phyloP scores from a whole-genome alignment of 2,888 invertebrate genomes.

The Troides aeacus region DNA sequence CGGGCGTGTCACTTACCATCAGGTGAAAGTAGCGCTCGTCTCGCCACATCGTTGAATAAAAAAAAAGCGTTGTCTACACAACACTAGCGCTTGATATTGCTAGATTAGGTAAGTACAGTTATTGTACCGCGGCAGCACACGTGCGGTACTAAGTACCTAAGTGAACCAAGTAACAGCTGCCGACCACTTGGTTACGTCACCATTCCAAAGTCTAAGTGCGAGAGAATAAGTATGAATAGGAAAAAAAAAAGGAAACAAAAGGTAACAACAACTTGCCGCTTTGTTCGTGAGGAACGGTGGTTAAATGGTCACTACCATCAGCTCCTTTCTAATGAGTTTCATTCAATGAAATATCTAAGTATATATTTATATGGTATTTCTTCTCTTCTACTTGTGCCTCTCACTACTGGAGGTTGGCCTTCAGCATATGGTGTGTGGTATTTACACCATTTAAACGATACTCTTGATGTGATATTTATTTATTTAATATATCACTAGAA shows the following conservation, averaged over 20 bases:
- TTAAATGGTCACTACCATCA: background rate
- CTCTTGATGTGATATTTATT: too few species aligned
- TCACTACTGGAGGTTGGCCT: too few species aligned
- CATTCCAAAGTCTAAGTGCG: conserved; percentile 5
- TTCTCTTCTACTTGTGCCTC: too few species aligned
- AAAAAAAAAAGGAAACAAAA: conserved; percentile 6
- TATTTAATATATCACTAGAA: too few species aligned
- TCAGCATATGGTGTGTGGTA: too few species aligned
- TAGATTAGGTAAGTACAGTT: conserved; percentile 6
- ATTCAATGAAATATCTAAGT: background rate
- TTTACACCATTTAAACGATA: too few species aligned
- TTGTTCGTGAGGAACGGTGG: background rate
- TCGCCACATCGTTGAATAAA: too few species aligned
- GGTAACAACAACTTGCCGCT: background rate
- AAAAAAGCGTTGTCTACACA: background rate
- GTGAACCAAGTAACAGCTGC: conserved; percentile 13
- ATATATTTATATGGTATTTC: too few species aligned
- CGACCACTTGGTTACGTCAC: conserved; percentile 25
- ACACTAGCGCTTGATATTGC: conserved; percentile 18
- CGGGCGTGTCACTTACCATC: too few species aligned
- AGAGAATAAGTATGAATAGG: conserved; percentile 9
- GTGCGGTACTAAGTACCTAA: conserved; percentile 23
- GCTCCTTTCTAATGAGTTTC: background rate
- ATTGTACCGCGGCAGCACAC: conserved; percentile 17
- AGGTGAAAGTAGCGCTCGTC: too few species aligned